Percentiles rank a stretch among this genome's conserved stretches.
Evolutionary conservation across 2,888 invertebrate species (phyloP).

Genomic region (Neoaliturus tenellus): DNA sequence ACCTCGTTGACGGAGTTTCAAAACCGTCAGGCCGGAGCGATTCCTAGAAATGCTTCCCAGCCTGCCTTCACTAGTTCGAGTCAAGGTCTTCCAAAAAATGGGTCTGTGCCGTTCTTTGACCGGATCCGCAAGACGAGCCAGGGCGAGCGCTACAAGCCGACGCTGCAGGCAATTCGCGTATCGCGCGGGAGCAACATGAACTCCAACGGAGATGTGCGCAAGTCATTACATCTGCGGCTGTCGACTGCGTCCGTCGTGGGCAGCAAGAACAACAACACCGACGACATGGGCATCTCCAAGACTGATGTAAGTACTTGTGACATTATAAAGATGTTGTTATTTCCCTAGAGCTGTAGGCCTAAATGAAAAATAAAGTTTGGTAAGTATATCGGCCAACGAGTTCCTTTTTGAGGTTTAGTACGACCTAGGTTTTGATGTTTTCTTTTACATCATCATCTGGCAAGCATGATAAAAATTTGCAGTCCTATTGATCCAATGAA

Average conservation of each 20-base stretch:
- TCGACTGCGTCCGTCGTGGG: slow-evolving; percentile 77
- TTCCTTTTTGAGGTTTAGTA: no score
- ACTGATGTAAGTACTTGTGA: slow-evolving; percentile 67
- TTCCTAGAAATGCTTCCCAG: slow-evolving; percentile 91
- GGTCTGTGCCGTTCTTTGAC: slow-evolving; percentile 93
- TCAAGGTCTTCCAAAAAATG: slow-evolving; percentile 88
- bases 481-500: no score
- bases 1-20: slow-evolving; percentile 53
- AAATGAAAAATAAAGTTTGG: no score
- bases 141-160: slow-evolving; percentile 90
- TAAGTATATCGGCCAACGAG: no score
- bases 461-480: no score
- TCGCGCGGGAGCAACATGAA: slow-evolving; percentile 86
- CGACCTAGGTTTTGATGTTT: no score
- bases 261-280: slow-evolving; percentile 75
- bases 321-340: no score
- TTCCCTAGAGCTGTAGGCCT: no score
- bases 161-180: slow-evolving; percentile 87
- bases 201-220: slow-evolving; percentile 85
- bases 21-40: slow-evolving; percentile 66
- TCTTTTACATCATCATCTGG: no score
- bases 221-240: slow-evolving; percentile 75
- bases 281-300: slow-evolving; percentile 70
- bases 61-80: slow-evolving; percentile 87
- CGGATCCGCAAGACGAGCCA: slow-evolving; percentile 89